Evolutionary conservation across 64 coral and sea anemone species (phyloP), one percentile per base, ranked within the genome.

Genomic region (Actinia tenebrosa): DNA sequence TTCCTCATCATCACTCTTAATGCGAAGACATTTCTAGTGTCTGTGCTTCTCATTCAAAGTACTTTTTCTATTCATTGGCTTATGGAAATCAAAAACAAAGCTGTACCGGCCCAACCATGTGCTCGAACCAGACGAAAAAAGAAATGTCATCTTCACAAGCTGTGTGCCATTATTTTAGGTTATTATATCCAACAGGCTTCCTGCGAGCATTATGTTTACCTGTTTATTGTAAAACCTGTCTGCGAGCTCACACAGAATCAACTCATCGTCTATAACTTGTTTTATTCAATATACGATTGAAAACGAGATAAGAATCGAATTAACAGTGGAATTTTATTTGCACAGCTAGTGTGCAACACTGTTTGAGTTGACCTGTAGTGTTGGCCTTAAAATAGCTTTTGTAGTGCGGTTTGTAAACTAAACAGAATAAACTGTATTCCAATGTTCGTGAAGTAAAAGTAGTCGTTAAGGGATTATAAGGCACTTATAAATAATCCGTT

Each of bases 131-230:
- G 43, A 50, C 15, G 27, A 79, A 79, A 79, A 42, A 79, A 81
- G 79, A 75, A 37, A 3, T 50, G 18, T 10, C 50, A 16, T 53
- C 27, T 20, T 53, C 50, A 81, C 79, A 81, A 50, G 50, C 79
- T 81, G 79, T 81, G 79, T 81, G 45, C 16, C 50, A 81, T 81
- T 81, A 81, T 81, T 50, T n/a, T 45, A 19, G 16, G 45, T 53
- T 53, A 50, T 81, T 81, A 45, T 52, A 20, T 22, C 43, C 16
- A 81, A 6, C n/a, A 75, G 69, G 69, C 69, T 75, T 75, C 69
- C 69, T 75, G 69, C 46, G 79, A 45, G 46, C 18, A 50, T 53
- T 7, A 81, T 81, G 79, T 81, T 81, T 81, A 81, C 15, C 14
- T 81, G 79, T 81, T 81, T 81, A 81, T 53, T 22, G 44, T 16